phyloP scores from a whole-genome alignment of 2,888 invertebrate genomes.

The Thelaira solivaga region DNA sequence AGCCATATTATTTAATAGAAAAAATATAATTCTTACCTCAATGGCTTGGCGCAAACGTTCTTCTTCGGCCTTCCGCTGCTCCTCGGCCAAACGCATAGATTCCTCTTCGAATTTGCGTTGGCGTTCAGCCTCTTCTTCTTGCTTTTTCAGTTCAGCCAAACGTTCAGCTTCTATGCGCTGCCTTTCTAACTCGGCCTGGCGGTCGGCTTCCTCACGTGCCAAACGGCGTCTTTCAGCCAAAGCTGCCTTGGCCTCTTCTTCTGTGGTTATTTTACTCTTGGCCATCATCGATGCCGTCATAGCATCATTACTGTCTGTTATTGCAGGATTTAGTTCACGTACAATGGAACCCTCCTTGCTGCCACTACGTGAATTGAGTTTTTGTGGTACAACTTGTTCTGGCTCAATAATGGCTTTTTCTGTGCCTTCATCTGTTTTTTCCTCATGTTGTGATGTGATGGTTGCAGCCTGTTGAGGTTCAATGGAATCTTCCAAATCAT shows the following conservation, averaged over 20 bases:
- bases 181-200: constrained; percentile 91
- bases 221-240: constrained; percentile 91
- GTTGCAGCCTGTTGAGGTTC: constrained; percentile 59
- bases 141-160: constrained; percentile 84
- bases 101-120: constrained; percentile 89
- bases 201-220: constrained; percentile 93
- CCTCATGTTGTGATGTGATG: constrained; percentile 67
- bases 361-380: constrained; percentile 65
- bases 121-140: constrained; percentile 88
- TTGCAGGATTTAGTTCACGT: constrained; percentile 70
- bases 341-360: constrained; percentile 74
- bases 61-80: constrained; percentile 89
- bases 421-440: constrained; percentile 73
- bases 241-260: constrained; percentile 95
- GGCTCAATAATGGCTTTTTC: constrained; percentile 66
- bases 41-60: constrained; percentile 90
- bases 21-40: constrained; percentile 78
- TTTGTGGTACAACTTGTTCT: constrained; percentile 30
- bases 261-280: constrained; percentile 87
- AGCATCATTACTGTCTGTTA: constrained; percentile 67
- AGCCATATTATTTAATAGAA: too few relatives aligned
- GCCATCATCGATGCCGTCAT: constrained; percentile 82
- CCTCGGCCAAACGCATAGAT: constrained; percentile 85
- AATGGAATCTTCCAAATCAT: background rate
- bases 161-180: constrained; percentile 85